Conservation (phyloP, 1,140 invertebrate genomes). For the Orchesella cincta region DNA sequence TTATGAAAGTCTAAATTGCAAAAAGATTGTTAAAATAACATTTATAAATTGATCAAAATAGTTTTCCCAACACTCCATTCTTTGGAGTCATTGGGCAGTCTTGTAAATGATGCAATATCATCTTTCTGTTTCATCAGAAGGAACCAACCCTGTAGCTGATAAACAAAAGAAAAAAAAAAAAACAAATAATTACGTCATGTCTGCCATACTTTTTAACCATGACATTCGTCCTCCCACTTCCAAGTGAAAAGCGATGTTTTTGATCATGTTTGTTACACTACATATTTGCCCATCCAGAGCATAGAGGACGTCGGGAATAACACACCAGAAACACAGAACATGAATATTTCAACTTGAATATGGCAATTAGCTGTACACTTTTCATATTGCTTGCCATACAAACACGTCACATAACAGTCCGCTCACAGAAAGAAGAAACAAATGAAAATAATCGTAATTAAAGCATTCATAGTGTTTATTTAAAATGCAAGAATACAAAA, state of each 20-base stretch:
- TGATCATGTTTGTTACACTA: too few species aligned
- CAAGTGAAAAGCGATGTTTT: conserved; percentile 20
- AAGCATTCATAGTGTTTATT: too few species aligned
- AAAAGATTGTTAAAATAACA: too few species aligned
- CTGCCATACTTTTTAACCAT: conserved; percentile 38
- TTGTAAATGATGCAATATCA: conserved; percentile 34
- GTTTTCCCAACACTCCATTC: conserved; percentile 21
- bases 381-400: not conserved
- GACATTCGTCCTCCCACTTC: conserved; percentile 24
- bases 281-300: not conserved
- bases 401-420: not conserved
- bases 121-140: not conserved
- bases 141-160: not conserved
- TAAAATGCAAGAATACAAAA: not conserved
- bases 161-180: conserved; percentile 6
- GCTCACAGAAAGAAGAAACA: not conserved
- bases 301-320: conserved; percentile 38
- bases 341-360: conserved; percentile 38
- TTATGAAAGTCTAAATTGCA: too few species aligned
- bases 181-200: conserved; percentile 24
- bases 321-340: conserved; percentile 18
- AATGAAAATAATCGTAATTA: not conserved
- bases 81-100: conserved; percentile 43
- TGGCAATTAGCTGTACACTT: conserved; percentile 25
- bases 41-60: not conserved